Base-by-base conservation (phyloP, 2,888 invertebrate species). In the Catocala fraxini region DNA sequence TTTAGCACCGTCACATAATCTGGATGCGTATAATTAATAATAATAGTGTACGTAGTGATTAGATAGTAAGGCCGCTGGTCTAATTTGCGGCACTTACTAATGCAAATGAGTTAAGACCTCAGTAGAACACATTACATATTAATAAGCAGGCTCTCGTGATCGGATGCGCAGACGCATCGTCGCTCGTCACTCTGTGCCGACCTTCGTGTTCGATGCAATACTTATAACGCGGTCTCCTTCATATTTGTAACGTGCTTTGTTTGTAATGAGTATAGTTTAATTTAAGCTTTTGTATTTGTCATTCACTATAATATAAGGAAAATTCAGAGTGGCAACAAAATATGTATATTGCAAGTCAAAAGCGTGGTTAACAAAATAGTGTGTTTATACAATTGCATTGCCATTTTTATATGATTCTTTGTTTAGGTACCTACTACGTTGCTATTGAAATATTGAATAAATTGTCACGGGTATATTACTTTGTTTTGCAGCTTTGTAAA, bases 81-180 rank as follows among this genome's bases (percentile, higher is more conserved):
- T 83, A 81, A 84, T 86, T 82, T 77, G 73, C 76, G 72, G 77
- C 82, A 82, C 81, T 84, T 83, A 75, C 71, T 77, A 77, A 85
- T 85, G 85, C 80, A 85, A 87, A 86, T 83, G 80, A 82, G 81
- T 81, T 73, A 77, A 82, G 81, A 80, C 80, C 80, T 83, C 77
- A 78, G 68, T 57, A 51, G 59, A 64, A 56, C 57, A 69, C 63
- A 62, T 63, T 62, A 67, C 63, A 71, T 76, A 79, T 77, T 78
- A 71, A 77, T 72, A 74, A 59, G 70, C 73, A 71, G 74, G 71
- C 68, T 73, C 70, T 75, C 71, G 69, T 68, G 77, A 78, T 73
- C 59, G 63, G 77, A 74, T 78, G 73, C 77, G 75, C 73, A 58
- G 46, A 71, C 76, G 75, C 73, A 70, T 64, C 65, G 67, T 65